Evolutionary conservation across 2,113 vertebrate species (phyloP), one percentile per base, ranked within the genome.

Genomic region (Narcine bancroftii): DNA sequence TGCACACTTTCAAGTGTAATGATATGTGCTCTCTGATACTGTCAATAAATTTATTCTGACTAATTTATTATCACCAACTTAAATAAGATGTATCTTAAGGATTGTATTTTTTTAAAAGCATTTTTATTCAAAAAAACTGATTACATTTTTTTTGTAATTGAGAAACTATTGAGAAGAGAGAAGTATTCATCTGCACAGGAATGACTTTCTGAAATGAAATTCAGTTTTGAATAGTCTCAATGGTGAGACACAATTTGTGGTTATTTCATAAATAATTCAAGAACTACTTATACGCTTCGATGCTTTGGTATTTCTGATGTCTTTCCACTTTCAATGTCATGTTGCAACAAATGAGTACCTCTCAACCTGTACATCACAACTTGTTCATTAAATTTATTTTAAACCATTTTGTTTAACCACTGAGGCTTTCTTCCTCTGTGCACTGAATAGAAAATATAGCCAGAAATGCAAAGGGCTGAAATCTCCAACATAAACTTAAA

Each of bases 211-310:
- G 19, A 60, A 69, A n/a, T 91, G 89, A 91, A 71, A 71, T 91
- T 91, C 89, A 69, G 63, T 91, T 89, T 91, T 91, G 26, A 91
- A 69, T 71, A 65, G 85, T 15, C 24, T 45, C 47, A 66, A 91
- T 69, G 63, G 42, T 33, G 47, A 47, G 65, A 63, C 39, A 66
- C 89, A 91, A 91, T 66, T 91, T 69, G 65, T 45, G 11, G 47
- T 11, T 47, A 47, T 47, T 71, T 65, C 42, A 91, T 91, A 91
- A 91, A 91, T 91, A 91, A 91, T 66, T 91, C 39, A 91, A 42
- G 45, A 60, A 42, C 39, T 71, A 33, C 53, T 87, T 91, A 69
- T 66, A 45, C 29, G 63, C 87, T 45, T 65, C 15, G 9, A 45
- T 45, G 63, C 87, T 45, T 65, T 17, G 9, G 42, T 42, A 69